These are phyloP conservation scores for Chironex yamaguchii DNA, from an alignment of 30 jellyfish, hydroid and myxozoan species.

Conservation along the genomic window DNA sequence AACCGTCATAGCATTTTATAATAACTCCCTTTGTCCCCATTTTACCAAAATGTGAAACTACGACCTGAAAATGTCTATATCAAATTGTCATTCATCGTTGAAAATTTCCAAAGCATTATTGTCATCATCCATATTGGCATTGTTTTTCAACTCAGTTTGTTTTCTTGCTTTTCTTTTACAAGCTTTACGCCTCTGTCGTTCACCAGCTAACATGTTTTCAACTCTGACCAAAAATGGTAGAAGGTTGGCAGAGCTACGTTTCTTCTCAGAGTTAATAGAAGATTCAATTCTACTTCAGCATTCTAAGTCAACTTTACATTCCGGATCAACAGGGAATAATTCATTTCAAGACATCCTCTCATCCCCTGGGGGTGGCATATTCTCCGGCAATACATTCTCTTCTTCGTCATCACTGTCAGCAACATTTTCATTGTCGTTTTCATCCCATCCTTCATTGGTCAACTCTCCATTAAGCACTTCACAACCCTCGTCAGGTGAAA, in stretches of 20 bases:
- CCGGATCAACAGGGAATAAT: slow-evolving; percentile 12
- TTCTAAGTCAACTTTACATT: slow-evolving; percentile 6
- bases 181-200: slow-evolving; percentile 17
- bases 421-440: neutral
- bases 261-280: slow-evolving; percentile 9
- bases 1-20: no score
- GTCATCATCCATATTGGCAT: neutral
- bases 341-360: neutral
- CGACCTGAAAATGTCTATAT: no score
- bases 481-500: neutral
- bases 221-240: slow-evolving; percentile 35
- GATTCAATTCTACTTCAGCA: slow-evolving; percentile 3
- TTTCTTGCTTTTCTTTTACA: neutral
- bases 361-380: no score
- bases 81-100: neutral
- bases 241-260: slow-evolving; percentile 11
- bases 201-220: slow-evolving; percentile 17
- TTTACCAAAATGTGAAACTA: no score
- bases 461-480: slow-evolving; percentile 2
- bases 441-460: neutral
- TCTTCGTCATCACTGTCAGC: slow-evolving; percentile 5
- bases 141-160: neutral
- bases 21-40: no score
- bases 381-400: no score
- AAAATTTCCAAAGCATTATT: slow-evolving; percentile 6